A percentile compares a stretch with the other conserved stretches of the same genome.
phyloP scores from a whole-genome alignment of 2,113 vertebrate species.

The Hemicordylus capensis region DNA sequence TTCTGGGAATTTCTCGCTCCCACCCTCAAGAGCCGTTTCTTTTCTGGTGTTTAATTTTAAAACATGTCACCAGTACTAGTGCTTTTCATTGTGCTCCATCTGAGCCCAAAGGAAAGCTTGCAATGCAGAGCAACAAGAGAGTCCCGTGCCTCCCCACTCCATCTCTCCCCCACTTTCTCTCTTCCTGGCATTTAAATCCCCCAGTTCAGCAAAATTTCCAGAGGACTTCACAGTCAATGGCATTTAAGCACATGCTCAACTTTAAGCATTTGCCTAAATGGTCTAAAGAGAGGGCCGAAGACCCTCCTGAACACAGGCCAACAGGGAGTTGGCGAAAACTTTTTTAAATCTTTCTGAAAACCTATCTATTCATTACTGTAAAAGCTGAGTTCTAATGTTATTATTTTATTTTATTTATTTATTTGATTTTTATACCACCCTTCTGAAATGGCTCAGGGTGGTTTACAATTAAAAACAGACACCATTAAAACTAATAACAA shows the following conservation, averaged over 20 bases:
- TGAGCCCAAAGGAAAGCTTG: not conserved
- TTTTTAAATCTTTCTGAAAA: too few species aligned
- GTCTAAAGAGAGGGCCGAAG: not conserved
- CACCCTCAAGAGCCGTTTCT: not conserved
- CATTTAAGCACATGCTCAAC: not conserved
- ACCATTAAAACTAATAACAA: too few species aligned
- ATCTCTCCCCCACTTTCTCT: not conserved
- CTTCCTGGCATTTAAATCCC: not conserved
- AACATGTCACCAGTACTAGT: not conserved
- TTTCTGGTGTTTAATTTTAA: constrained; percentile 16
- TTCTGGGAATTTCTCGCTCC: not conserved
- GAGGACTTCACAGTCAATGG: not conserved
- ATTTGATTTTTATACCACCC: too few species aligned
- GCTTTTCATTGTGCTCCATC: not conserved
- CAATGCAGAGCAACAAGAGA: not conserved
- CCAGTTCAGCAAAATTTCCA: not conserved
- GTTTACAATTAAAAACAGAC: too few species aligned
- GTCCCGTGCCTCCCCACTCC: not conserved
- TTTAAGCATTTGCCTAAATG: not conserved
- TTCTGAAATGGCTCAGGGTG: too few species aligned
- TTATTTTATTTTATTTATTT: too few species aligned
- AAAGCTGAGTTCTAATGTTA: not conserved
- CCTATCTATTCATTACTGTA: not conserved
- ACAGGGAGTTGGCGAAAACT: not conserved
- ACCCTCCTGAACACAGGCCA: not conserved